Conservation (phyloP, 2,797 vertebrate species). For the Clarias laeviceps region DNA sequence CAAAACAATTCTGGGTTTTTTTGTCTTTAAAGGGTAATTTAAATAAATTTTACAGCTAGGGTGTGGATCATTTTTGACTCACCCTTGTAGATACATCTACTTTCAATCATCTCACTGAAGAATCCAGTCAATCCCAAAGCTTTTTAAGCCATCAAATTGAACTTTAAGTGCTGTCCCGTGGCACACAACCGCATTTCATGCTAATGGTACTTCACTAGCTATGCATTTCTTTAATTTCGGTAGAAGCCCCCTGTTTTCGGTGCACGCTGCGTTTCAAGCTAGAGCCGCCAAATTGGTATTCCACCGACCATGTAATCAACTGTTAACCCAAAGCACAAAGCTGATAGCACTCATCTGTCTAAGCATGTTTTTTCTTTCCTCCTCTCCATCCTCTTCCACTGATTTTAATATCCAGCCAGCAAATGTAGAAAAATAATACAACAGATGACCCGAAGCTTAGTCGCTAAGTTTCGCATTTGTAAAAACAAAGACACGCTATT, state of each 20-base stretch:
- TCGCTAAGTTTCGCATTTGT: background rate
- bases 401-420: constrained; percentile 9
- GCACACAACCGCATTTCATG: background rate
- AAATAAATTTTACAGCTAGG: no score
- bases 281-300: constrained; percentile 17
- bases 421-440: constrained; percentile 3
- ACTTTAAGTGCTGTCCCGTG: background rate
- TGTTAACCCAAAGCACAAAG: constrained; percentile 23
- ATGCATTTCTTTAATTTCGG: background rate
- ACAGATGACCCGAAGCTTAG: constrained; percentile 8
- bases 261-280: constrained; percentile 5
- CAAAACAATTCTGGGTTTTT: no score
- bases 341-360: constrained; percentile 25
- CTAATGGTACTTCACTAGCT: background rate
- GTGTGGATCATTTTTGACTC: no score
- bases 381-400: background rate
- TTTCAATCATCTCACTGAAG: background rate
- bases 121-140: background rate
- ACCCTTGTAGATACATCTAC: background rate
- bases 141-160: background rate
- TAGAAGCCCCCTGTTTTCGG: background rate
- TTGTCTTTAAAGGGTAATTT: no score
- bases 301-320: constrained; percentile 27
- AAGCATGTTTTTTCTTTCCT: background rate
- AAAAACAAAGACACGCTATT: background rate